Percentiles rank a stretch among this genome's conserved stretches.
These are phyloP conservation scores for Mastacembelus armatus DNA, from an alignment of 2,797 vertebrate species.

Conservation along the genomic window DNA sequence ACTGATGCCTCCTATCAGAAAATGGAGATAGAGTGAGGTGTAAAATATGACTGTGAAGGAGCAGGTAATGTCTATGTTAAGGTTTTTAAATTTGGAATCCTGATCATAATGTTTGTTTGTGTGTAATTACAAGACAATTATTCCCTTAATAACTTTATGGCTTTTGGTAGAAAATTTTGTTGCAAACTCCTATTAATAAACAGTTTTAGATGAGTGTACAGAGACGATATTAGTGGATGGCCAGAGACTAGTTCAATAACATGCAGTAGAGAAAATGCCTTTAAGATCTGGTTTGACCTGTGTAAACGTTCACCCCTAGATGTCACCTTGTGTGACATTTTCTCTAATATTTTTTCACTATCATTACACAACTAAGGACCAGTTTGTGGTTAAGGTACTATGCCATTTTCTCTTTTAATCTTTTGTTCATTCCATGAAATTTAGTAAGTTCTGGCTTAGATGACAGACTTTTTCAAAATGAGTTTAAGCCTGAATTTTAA, in stretches of 20 bases:
- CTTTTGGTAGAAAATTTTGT: conserved; percentile 1
- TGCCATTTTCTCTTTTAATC: neutral
- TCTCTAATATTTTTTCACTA: neutral
- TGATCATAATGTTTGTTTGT: neutral
- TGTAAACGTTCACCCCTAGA: conserved; percentile 36
- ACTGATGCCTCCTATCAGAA: conserved; percentile 34
- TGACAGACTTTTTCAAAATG: neutral
- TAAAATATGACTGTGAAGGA: conserved; percentile 21
- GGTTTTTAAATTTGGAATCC: conserved; percentile 7
- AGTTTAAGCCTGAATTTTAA: no score
- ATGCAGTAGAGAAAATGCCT: conserved; percentile 32
- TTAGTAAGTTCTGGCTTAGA: neutral
- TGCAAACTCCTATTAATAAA: conserved; percentile 12
- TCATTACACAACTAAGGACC: neutral
- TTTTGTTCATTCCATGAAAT: neutral
- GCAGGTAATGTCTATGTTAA: conserved; percentile 9
- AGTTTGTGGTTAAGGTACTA: neutral
- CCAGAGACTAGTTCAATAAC: conserved; percentile 23
- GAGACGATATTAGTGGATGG: conserved; percentile 25
- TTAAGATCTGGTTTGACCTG: conserved; percentile 33
- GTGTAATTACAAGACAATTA: neutral
- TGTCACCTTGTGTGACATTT: conserved; percentile 12
- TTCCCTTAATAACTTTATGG: neutral
- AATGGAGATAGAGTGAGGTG: conserved; percentile 5
- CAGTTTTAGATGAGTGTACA: conserved; percentile 26